Base-by-base conservation (phyloP, 2,888 invertebrate species). In the Lepidocyrtoides sp. region DNA sequence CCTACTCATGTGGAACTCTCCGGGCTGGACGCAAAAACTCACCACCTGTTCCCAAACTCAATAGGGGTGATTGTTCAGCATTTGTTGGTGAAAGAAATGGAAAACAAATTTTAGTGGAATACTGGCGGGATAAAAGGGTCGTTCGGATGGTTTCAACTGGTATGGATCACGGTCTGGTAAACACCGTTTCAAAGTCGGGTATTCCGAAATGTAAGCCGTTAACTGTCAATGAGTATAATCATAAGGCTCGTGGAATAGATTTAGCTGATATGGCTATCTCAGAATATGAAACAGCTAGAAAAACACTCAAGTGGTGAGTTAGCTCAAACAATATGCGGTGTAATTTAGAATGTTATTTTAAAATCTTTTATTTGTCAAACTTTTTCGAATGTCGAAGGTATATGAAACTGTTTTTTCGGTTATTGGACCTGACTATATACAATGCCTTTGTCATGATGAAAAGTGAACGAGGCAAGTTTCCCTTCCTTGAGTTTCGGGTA, bases 1-100 rank as follows among this genome's bases (percentile, higher is more conserved):
- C 93, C 12, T 91, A 93, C 63, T 77, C 86, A 0, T 93, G 91
- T 85, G 93, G 92, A 54, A 94, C 92, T 14, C 60, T 93, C 8
- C 69, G 92, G 66, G 51, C 60, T 54, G 88, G 75, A 44, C 48
- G 93, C 57, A 92, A 92, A 54, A 72, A 91, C 20, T 23, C 83
- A 0, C 93, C 91, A 23, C 77, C 75, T 14, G 20, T 36, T 72
- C 83, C 91, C 41, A 92, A 89, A 66, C 17, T 86, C 20, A 79
- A 92, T 66, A 89, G 81, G 29, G 92, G 91, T 32, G 84, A 92
- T 77, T 10, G 14, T 41, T 14, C 41, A 60, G 12, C 87, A 14
- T n/a, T n/a, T n/a, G n/a, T 51, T 23, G 44, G 14, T 29, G 29
- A 5, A 41, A 66, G 3, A 57, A 41, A 10, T n/a, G n/a, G 23